Evolutionary conservation across 2,888 invertebrate genomes (phyloP).

Genomic region (Ennomos erosarius): DNA sequence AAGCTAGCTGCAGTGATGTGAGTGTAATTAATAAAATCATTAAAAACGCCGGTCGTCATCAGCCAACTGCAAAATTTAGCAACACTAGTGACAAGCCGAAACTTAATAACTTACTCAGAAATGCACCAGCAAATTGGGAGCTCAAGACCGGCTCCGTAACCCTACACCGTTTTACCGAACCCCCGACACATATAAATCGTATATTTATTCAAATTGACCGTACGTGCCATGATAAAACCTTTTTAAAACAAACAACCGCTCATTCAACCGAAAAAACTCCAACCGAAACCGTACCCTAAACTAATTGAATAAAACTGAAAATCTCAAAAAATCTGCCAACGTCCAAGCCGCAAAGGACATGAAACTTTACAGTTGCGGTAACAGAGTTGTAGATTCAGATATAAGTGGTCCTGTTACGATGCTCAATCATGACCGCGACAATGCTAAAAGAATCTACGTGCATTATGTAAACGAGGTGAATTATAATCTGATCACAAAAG

Average conservation of each 20-base stretch:
- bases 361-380: conserved; percentile 70
- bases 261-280: conserved; percentile 53
- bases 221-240: conserved; percentile 80
- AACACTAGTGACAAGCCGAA: conserved; percentile 82
- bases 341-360: conserved; percentile 60
- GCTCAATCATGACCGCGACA: conserved; percentile 58
- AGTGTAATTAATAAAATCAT: conserved; percentile 47
- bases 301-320: conserved; percentile 52
- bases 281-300: conserved; percentile 58
- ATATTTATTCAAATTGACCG: conserved; percentile 84
- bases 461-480: conserved; percentile 58
- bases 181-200: conserved; percentile 84
- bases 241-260: conserved; percentile 81
- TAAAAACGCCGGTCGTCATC: conserved; percentile 47
- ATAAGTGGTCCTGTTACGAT: conserved; percentile 60
- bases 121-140: conserved; percentile 83
- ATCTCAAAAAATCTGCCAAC: conserved; percentile 36
- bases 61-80: conserved; percentile 79
- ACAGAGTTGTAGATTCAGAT: conserved; percentile 75
- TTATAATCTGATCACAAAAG: conserved; percentile 52
- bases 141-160: conserved; percentile 78
- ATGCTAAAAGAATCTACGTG: conserved; percentile 57
- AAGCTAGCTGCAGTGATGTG: conserved; percentile 46
- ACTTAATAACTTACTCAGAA: conserved; percentile 85
- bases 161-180: conserved; percentile 77